Conservation (phyloP, 2,113 vertebrate species). For the Rhinoptilus africanus region DNA sequence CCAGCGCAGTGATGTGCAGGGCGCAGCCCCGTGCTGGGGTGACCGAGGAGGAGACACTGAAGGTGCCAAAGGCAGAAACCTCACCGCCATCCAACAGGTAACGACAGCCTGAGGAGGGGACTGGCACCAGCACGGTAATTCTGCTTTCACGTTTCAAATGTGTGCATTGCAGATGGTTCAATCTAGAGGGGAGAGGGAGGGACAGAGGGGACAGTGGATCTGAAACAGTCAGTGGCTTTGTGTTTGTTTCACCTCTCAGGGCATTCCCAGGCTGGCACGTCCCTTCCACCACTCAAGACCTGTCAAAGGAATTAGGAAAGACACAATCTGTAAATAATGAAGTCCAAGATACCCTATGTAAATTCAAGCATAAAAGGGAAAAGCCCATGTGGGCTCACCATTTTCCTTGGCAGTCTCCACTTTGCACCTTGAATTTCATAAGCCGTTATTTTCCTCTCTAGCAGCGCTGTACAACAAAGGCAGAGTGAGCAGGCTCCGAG, state of each 20-base stretch:
- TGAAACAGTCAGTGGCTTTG: not conserved
- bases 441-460: not conserved
- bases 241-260: not conserved
- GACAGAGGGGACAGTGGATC: not conserved
- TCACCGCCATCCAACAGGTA: not conserved
- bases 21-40: not conserved
- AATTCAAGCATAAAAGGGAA: not conserved
- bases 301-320: not conserved
- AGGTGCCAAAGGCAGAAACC: not conserved
- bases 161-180: not conserved
- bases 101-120: not conserved
- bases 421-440: not conserved
- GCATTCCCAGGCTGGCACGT: not conserved
- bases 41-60: not conserved
- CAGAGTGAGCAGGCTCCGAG: not conserved
- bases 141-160: not conserved
- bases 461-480: not conserved
- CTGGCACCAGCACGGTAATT: not conserved
- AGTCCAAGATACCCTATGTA: not conserved
- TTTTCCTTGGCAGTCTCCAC: not conserved
- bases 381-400: not conserved
- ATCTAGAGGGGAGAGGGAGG: not conserved
- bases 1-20: rapidly evolving
- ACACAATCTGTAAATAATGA: not conserved
- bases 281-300: not conserved